Conservation (phyloP, 35 echinoderm and acorn worm species). For the Amphiura filiformis region DNA sequence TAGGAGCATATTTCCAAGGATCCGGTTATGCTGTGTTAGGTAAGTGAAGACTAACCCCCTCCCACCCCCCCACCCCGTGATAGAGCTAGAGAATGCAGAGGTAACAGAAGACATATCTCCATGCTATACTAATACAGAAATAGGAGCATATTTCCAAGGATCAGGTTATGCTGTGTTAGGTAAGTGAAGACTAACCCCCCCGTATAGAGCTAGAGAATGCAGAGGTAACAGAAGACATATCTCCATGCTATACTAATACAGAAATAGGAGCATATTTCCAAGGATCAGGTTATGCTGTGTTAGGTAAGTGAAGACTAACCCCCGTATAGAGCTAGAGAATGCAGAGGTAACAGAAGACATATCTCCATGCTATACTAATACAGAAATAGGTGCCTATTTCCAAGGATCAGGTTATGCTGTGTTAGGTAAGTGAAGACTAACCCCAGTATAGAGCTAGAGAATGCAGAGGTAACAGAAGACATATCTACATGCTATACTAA, state of each 20-base stretch:
- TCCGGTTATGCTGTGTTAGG: no score
- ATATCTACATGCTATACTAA: conserved; percentile 61
- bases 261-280: conserved; percentile 65
- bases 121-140: conserved; percentile 64
- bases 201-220: conserved; percentile 29
- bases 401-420: conserved; percentile 47
- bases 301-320: conserved; percentile 52
- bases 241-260: conserved; percentile 64
- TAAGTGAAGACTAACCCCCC: no score
- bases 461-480: conserved; percentile 25
- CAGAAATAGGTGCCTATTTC: conserved; percentile 63
- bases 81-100: conserved; percentile 39
- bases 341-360: neutral
- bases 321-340: neutral
- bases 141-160: conserved; percentile 64
- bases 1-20: no score
- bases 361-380: conserved; percentile 61
- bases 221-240: conserved; percentile 27
- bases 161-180: conserved; percentile 54
- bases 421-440: conserved; percentile 55
- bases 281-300: conserved; percentile 47
- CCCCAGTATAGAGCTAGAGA: conserved; percentile 41
- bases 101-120: conserved; percentile 37
- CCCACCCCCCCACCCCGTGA: no score
- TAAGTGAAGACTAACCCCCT: no score